Evolutionary conservation across 2,797 vertebrate genomes (phyloP), one percentile per base, ranked within the genome.

Genomic region (Arrhamphus sclerolepis): DNA sequence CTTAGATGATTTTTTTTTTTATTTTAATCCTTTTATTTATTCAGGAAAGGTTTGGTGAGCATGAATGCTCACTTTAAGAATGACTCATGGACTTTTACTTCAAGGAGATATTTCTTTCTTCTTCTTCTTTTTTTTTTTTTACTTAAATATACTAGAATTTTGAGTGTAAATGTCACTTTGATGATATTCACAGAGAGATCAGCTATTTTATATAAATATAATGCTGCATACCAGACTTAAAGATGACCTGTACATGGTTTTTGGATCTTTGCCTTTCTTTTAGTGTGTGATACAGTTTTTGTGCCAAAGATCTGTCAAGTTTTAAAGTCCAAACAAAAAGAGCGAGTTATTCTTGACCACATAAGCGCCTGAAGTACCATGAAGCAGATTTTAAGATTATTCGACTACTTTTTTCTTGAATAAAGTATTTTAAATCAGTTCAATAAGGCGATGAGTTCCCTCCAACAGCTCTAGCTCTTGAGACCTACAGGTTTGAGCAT

Each of bases 1-100:
- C 26, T 22, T 41, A 40, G 62, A 62, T 62, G 58, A 75, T 70
- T 82, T 78, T 74, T 70, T 57, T 70, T 70, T 22, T 52, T 66
- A 41, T 17, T n/a, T n/a, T n/a, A n/a, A n/a, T n/a, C n/a, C 40
- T 52, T 61, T 66, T 62, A 74, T 81, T 82, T 72, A 56, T 74
- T 62, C 46, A 70, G 46, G 54, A 40, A 54, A 67, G 58, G 19
- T 50, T 72, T 65, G 72, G 62, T 65, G 40, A 59, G 50, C 18
- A 1, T 55, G 44, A 58, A 48, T 20, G 39, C 46, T 56, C 51
- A 40, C 39, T 62, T 68, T 71, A 55, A 41, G 18, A 20, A 1
- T 80, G 75, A 78, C 57, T 80, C 72, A 72, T 48, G 19, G 40
- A 52, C 28, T 47, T 58, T 22, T 51, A 46, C 70, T 61, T 28